These are phyloP conservation scores for Nephrotoma appendiculata DNA, from an alignment of 2,888 invertebrate species.

Conservation along the genomic window DNA sequence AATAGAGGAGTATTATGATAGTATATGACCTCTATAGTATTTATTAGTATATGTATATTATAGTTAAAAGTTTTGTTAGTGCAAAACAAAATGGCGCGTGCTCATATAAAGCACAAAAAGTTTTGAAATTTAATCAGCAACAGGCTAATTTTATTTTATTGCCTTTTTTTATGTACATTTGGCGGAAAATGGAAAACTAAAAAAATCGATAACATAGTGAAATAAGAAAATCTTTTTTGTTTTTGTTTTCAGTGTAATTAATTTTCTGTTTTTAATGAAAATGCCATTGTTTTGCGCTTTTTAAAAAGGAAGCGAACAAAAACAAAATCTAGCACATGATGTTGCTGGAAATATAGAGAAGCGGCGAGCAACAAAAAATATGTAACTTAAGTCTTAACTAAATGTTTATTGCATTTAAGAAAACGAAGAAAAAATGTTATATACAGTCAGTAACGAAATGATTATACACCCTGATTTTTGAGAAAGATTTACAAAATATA, in stretches of 20 bases:
- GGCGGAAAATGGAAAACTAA: background rate
- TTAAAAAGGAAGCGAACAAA: background rate
- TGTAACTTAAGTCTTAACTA: background rate
- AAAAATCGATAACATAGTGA: background rate
- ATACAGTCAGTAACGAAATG: too few species aligned
- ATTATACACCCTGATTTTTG: too few species aligned
- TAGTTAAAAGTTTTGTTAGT: background rate
- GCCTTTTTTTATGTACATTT: background rate
- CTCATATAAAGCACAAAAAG: background rate
- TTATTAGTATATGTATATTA: background rate
- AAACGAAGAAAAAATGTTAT: background rate
- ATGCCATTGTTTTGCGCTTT: background rate
- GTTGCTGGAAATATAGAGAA: background rate
- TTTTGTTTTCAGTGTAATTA: background rate
- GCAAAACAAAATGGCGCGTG: background rate
- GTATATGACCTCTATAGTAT: background rate
- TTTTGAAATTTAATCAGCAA: background rate
- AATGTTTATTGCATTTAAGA: background rate
- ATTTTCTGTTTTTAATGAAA: background rate
- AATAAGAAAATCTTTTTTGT: background rate
- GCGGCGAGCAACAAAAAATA: background rate
- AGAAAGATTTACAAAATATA: too few species aligned
- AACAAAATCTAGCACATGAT: background rate
- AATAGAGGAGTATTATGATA: background rate
- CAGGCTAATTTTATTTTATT: background rate